Conservation (phyloP, 1,140 invertebrate genomes). For the Vanessa tameamea region DNA sequence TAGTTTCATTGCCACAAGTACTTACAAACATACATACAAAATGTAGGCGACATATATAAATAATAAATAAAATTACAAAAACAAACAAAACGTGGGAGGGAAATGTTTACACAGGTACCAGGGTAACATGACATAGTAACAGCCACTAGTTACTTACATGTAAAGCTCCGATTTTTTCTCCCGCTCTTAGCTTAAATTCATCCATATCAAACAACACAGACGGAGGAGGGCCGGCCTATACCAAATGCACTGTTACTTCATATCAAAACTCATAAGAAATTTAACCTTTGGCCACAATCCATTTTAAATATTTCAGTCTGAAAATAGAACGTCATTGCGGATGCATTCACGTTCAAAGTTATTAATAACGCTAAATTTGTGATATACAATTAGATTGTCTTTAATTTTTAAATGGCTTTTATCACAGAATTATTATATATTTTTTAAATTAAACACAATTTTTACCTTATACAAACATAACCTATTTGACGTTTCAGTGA, state of each 20-base stretch:
- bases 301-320: conserved; percentile 62
- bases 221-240: conserved; percentile 47
- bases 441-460: conserved; percentile 14
- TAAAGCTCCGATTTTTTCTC: conserved; percentile 68
- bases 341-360: conserved; percentile 1
- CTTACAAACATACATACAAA: conserved; percentile 4
- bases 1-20: conserved; percentile 16
- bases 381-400: conserved; percentile 17
- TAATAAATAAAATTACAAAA: conserved; percentile 6
- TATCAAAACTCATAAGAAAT: conserved; percentile 59
- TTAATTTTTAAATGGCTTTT: conserved; percentile 25
- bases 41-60: conserved; percentile 7
- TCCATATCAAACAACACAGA: conserved; percentile 61
- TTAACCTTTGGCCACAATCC: conserved; percentile 76
- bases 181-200: conserved; percentile 67
- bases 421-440: conserved; percentile 20
- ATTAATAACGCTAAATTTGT: conserved; percentile 24
- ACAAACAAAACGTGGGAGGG: neutral
- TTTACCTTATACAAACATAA: conserved; percentile 54
- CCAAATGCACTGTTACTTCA: conserved; percentile 57
- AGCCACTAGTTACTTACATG: conserved; percentile 66
- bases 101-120: neutral
- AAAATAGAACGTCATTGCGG: conserved; percentile 70
- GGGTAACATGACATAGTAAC: neutral
- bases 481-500: conserved; percentile 36